Base-by-base conservation (phyloP, 2,888 invertebrate species). In the Spisula subtruncata region DNA sequence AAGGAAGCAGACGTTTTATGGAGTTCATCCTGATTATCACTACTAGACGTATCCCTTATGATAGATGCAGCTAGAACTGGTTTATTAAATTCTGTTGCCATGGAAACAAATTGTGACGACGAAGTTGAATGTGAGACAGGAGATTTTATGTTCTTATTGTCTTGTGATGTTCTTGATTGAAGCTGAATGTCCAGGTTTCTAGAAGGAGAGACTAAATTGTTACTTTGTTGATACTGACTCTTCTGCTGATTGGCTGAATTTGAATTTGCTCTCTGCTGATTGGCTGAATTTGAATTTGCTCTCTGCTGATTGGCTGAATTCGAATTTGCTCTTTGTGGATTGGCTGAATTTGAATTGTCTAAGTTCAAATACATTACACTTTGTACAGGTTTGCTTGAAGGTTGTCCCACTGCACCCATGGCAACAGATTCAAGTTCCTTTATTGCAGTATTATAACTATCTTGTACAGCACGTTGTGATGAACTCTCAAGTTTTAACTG, bases 391-490 rank as follows among this genome's bases (percentile, higher is more conserved):
- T 88, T 89, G 46, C 16, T 71, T 14, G 20, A 46, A 29, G 80
- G n/a, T 25, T 41, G 18, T 20, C 35, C 54, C 0, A 32, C 29
- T 10, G 46, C 41, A 29, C 91, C 91, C 51, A 83, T 91, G 18
- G 92, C 92, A 81, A 91, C 91, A 25, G 89, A 89, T 86, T 92
- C 92, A 16, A 92, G 81, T 66, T 92, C 92, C 29, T 91, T 92
- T 25, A 92, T 92, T 48, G 92, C 92, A 25, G 85, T 89, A 41
- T 91, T 92, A 66, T 91, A 92, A 81, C 91, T 91, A 51, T 92
- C 91, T 51, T 91, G 92, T 0, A 91, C 75, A 56, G 87, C 79
- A 0, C 91, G 82, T 51, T 92, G 92, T 32, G 90, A 87, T 12
- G 86, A 87, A 20, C 20, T 86, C 10, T 81, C 86, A 32, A 81